Evolutionary conservation across 2,113 vertebrate species (phyloP), one percentile per base, ranked within the genome.

Genomic region (Eubucco bourcierii): DNA sequence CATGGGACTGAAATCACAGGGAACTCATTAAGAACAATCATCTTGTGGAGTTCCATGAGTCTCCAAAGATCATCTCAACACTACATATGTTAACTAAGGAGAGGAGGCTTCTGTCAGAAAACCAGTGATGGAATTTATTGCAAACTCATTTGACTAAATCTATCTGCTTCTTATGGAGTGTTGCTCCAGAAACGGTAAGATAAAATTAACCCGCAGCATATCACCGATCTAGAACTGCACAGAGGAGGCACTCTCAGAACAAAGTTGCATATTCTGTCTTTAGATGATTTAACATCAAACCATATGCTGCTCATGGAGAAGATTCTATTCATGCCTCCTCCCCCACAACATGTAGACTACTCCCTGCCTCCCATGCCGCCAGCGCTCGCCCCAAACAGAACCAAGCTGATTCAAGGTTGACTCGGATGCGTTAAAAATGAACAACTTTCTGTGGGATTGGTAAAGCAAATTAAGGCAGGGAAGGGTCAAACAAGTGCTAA

Each of bases 241-340:
- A 82, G 39, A 87, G 71, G 24, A 92, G 59, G 65, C 10, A 46
- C 29, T 87, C 58, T 70, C 50, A 70, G 71, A 71, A 84, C 80
- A 63, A 81, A 76, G 46, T 79, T 66, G 68, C 29, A 29, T 50
- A 39, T 80, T 74, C 67, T 17, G 56, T 52, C 20, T 88, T 84
- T 7, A 68, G 78, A 73, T 84, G 39, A 90, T 76, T 88, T 92
- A 84, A 76, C 71, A 89, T 82, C 71, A 33, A 81, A 90, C 84
- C 78, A 84, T 87, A 87, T 70, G 93, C 81, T 82, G 93, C 81
- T 80, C 63, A 91, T 73, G 13, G n/a, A 73, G 75, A 84, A 4
- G 12, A 95, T 66, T 27, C 55, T 94, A 79, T 76, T 84, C 87
- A 58, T 87, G 81, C 46, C 64, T 95, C 67, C 90, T 91, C 87